Percentiles rank a stretch among this genome's conserved stretches.
Evolutionary conservation across 2,888 invertebrate genomes (phyloP).

Genomic region (Ariolimax columbianus): DNA sequence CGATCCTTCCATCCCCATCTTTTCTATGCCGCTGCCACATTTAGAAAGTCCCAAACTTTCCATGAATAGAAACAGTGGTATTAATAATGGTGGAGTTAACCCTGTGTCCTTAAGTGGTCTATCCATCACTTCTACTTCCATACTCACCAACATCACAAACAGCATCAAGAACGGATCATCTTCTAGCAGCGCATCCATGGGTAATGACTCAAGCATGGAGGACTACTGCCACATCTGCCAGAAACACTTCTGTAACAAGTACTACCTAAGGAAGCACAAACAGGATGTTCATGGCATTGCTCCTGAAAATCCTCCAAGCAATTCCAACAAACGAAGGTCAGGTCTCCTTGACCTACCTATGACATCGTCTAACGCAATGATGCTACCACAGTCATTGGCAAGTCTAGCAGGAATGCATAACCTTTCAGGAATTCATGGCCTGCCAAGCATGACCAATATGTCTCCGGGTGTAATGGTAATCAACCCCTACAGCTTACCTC

Average conservation of each 20-base stretch:
- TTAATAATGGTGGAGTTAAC: neutral
- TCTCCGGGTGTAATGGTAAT: conserved; percentile 76
- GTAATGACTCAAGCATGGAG: conserved; percentile 72
- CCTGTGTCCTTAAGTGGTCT: conserved; percentile 2
- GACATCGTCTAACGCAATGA: conserved; percentile 65
- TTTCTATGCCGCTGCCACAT: conserved; percentile 39
- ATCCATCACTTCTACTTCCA: conserved; percentile 55
- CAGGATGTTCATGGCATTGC: conserved; percentile 79
- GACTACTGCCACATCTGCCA: conserved; percentile 79
- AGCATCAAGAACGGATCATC: conserved; percentile 55
- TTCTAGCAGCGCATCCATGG: conserved; percentile 59
- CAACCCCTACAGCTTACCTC: conserved; percentile 77
- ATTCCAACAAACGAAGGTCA: conserved; percentile 64
- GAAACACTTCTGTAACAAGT: conserved; percentile 80
- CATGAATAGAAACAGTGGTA: neutral
- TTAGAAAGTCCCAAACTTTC: conserved; percentile 32
- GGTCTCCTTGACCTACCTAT: conserved; percentile 63
- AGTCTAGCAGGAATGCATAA: conserved; percentile 70
- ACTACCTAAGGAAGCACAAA: conserved; percentile 80
- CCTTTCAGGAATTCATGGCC: conserved; percentile 48
- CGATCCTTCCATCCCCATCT: conserved; percentile 21
- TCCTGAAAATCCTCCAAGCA: conserved; percentile 74
- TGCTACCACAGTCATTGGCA: conserved; percentile 72
- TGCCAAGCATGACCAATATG: conserved; percentile 65
- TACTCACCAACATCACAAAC: conserved; percentile 50